phyloP scores from a whole-genome alignment of 2,888 invertebrate genomes.

The Muscina levida region DNA sequence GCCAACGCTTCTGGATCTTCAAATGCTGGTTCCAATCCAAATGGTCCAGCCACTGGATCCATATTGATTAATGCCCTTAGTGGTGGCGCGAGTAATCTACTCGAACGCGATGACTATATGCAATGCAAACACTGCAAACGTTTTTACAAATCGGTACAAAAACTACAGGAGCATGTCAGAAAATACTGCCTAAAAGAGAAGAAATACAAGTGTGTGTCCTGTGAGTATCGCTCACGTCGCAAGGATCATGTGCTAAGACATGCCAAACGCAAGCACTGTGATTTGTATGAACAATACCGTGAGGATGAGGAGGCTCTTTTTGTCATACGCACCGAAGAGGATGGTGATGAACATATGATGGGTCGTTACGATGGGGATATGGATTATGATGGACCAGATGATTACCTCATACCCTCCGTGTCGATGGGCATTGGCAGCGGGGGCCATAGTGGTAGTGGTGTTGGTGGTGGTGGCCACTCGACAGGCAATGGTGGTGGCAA shows the following conservation, averaged over 20 bases:
- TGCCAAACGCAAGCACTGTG: constrained; percentile 77
- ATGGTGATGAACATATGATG: constrained; percentile 65
- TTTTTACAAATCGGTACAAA: constrained; percentile 77
- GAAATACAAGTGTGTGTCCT: constrained; percentile 79
- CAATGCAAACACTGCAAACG: constrained; percentile 78
- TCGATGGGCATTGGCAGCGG: constrained; percentile 60
- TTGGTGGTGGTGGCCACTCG: constrained; percentile 60
- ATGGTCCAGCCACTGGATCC: constrained; percentile 28
- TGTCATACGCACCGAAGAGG: constrained; percentile 77
- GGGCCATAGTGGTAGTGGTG: constrained; percentile 49
- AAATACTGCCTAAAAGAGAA: constrained; percentile 79
- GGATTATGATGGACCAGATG: constrained; percentile 57
- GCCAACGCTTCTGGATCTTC: constrained; percentile 21
- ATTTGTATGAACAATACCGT: constrained; percentile 73
- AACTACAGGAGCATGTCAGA: constrained; percentile 77
- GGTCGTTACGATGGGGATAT: constrained; percentile 57
- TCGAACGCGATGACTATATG: constrained; percentile 73
- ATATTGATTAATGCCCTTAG: constrained; percentile 54
- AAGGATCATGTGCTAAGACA: constrained; percentile 79
- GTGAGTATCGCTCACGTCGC: constrained; percentile 78
- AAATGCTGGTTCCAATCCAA: constrained; percentile 9
- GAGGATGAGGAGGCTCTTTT: constrained; percentile 75
- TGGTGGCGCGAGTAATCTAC: constrained; percentile 38
- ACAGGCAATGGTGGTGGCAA: constrained; percentile 66
- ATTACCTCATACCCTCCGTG: constrained; percentile 57